Conservation (phyloP, 2,888 invertebrate species). For the Limnephilus rhombicus region DNA sequence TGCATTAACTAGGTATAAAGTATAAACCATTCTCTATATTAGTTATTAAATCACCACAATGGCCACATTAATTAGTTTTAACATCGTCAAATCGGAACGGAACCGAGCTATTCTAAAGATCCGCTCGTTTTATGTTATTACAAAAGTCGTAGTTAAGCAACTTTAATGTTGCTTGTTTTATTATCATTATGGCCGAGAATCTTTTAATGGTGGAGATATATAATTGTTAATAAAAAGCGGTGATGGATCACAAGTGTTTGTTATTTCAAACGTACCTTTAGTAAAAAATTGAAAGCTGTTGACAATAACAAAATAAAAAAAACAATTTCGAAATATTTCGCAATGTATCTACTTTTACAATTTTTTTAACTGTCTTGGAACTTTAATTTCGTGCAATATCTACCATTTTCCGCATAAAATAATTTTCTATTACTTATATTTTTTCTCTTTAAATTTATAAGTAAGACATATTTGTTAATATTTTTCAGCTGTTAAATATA, state of each 20-base stretch:
- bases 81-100: constrained; percentile 38
- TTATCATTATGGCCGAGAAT: background rate
- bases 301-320: too few relatives aligned
- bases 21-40: constrained; percentile 27
- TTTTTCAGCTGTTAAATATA: too few relatives aligned
- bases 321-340: too few relatives aligned
- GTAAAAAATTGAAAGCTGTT: too few relatives aligned
- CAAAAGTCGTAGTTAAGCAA: constrained; percentile 19
- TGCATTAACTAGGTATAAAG: background rate
- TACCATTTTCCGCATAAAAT: too few relatives aligned
- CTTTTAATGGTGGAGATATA: constrained; percentile 3
- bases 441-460: too few relatives aligned
- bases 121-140: constrained; percentile 11
- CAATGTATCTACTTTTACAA: too few relatives aligned
- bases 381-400: too few relatives aligned
- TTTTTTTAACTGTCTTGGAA: too few relatives aligned
- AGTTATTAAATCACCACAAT: constrained; percentile 45
- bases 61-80: constrained; percentile 23
- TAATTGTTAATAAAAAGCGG: constrained; percentile 26
- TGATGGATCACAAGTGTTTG: background rate
- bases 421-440: too few relatives aligned
- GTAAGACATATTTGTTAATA: too few relatives aligned
- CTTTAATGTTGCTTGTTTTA: background rate
- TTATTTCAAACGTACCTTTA: background rate
- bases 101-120: background rate